These are phyloP conservation scores for Tyto alba DNA, from an alignment of 2,113 vertebrate genomes.

Conservation along the genomic window DNA sequence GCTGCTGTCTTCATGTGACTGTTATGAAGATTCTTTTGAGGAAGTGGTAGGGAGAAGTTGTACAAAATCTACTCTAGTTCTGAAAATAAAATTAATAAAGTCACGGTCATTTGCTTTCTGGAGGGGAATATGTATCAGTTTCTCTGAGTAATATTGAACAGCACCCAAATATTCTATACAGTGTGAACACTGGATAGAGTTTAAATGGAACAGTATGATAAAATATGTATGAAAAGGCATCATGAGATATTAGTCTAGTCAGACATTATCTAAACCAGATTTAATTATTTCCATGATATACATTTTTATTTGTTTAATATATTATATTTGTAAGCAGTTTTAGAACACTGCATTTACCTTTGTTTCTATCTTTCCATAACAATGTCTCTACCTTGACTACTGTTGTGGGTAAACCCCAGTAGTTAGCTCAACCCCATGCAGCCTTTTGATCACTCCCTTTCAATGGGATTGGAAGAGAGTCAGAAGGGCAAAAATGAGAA, in stretches of 20 bases:
- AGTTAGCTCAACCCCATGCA: background rate
- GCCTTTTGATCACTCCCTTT: background rate
- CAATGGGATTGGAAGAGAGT: background rate
- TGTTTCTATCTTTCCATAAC: background rate
- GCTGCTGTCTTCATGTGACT: background rate
- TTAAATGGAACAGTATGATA: background rate
- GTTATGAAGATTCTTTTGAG: background rate
- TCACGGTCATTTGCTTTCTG: background rate
- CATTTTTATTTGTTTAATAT: background rate
- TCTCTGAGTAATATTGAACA: background rate
- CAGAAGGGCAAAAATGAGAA: background rate
- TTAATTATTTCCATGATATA: background rate
- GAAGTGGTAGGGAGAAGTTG: background rate
- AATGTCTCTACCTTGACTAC: background rate
- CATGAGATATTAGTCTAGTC: background rate
- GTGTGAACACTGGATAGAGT: background rate
- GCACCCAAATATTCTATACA: background rate
- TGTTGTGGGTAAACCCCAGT: background rate
- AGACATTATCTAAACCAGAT: background rate
- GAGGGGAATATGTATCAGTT: background rate
- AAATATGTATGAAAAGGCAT: background rate
- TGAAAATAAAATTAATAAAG: background rate
- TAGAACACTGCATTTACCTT: background rate
- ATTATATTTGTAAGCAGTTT: background rate
- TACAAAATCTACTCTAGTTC: background rate